Percentiles rank a stretch among this genome's conserved stretches.
phyloP scores from a whole-genome alignment of 1,140 invertebrate genomes.

The Sipha flava region DNA sequence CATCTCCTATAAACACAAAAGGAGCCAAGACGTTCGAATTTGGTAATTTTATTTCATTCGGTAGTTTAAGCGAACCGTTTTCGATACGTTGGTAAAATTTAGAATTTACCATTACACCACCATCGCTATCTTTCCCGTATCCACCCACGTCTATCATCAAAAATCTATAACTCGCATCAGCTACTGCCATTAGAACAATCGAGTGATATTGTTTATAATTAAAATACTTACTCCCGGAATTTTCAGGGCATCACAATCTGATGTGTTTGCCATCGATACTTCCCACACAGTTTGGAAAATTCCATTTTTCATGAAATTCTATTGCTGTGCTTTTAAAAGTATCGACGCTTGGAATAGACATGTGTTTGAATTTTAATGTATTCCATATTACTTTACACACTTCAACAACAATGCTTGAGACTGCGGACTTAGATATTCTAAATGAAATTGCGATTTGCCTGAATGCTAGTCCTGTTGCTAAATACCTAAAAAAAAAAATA shows the following conservation, averaged over 20 bases:
- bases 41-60: background rate
- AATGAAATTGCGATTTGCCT: conserved; percentile 4
- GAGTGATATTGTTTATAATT: conserved; percentile 32
- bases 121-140: conserved; percentile 33
- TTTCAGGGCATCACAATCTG: background rate
- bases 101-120: conserved; percentile 26
- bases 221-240: conserved; percentile 2
- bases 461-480: background rate
- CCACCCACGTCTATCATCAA: conserved; percentile 16
- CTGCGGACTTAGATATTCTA: background rate
- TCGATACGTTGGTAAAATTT: conserved; percentile 26
- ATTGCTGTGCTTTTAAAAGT: background rate
- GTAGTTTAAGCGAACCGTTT: background rate
- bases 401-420: conserved; percentile 6
- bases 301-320: too few relatives aligned
- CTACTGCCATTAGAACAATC: conserved; percentile 3
- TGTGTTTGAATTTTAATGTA: conserved; percentile 13
- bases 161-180: conserved; percentile 15
- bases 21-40: conserved; percentile 34
- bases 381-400: conserved; percentile 1
- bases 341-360: background rate
- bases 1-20: conserved; percentile 43
- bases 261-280: conserved; percentile 28
- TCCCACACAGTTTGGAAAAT: conserved; percentile 16
- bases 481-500: conserved; percentile 6